phyloP scores from a whole-genome alignment of 2,113 vertebrate species.

The Halichoerus grypus region DNA sequence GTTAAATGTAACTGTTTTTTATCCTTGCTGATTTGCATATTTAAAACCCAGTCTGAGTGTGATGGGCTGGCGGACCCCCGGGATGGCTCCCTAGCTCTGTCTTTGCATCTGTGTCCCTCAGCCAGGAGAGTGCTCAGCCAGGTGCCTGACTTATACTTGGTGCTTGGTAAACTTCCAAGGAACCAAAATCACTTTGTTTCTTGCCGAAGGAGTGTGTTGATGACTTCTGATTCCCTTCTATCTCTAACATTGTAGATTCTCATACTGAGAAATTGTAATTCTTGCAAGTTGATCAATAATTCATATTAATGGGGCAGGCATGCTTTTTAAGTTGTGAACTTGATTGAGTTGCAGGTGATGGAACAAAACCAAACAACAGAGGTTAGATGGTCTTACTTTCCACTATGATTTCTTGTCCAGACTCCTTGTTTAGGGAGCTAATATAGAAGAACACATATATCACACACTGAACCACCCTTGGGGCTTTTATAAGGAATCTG shows the following conservation, averaged over 20 bases:
- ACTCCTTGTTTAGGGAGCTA: background rate
- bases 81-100: background rate
- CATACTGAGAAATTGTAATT: constrained; percentile 12
- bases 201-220: background rate
- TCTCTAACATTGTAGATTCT: background rate
- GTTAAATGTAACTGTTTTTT: constrained; percentile 63
- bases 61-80: background rate
- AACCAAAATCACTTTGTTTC: background rate
- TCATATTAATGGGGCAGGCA: constrained; percentile 17
- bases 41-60: constrained; percentile 30
- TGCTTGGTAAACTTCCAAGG: background rate
- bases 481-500: background rate
- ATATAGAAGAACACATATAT: background rate
- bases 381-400: background rate
- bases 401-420: background rate
- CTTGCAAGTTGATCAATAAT: constrained; percentile 53
- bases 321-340: constrained; percentile 45
- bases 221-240: constrained; percentile 13
- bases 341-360: background rate
- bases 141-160: background rate
- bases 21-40: constrained; percentile 60
- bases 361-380: background rate
- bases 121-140: background rate
- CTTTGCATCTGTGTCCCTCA: background rate
- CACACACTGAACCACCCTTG: background rate